phyloP scores from a whole-genome alignment of 2,113 vertebrate species.

The Macquaria australasica region DNA sequence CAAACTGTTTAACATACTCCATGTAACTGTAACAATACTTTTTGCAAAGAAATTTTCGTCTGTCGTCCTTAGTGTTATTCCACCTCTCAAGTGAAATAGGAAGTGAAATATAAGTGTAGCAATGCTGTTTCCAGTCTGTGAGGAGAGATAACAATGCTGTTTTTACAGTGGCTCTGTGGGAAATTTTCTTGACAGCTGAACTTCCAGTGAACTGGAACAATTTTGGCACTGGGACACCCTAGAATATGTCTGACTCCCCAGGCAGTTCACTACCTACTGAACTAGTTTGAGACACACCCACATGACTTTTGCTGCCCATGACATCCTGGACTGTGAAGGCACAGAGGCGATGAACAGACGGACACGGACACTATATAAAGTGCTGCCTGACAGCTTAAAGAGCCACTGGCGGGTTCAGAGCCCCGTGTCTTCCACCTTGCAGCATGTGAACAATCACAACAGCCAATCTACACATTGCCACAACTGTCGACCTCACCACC shows the following conservation, averaged over 20 bases:
- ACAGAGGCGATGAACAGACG: neutral
- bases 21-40: neutral
- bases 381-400: constrained; percentile 27
- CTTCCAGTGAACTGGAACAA: constrained; percentile 58
- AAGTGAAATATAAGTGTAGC: neutral
- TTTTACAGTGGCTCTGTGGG: constrained; percentile 18
- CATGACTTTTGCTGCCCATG: constrained; percentile 2
- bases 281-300: constrained; percentile 20
- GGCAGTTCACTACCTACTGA: constrained; percentile 33
- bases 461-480: neutral
- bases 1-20: neutral
- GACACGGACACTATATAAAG: constrained; percentile 5
- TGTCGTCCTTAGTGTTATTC: neutral
- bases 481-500: neutral
- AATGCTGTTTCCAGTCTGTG: constrained; percentile 1
- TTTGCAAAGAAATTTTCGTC: neutral
- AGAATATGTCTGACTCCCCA: constrained; percentile 24
- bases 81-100: neutral
- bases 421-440: neutral
- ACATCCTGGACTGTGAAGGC: constrained; percentile 12
- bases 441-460: neutral
- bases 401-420: neutral
- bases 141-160: constrained; percentile 10
- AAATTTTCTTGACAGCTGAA: constrained; percentile 50
- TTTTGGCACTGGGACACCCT: constrained; percentile 21